Evolutionary conservation across 1,140 invertebrate species (phyloP), one percentile per base, ranked within the genome.

Genomic region (Drosophila teissieri): DNA sequence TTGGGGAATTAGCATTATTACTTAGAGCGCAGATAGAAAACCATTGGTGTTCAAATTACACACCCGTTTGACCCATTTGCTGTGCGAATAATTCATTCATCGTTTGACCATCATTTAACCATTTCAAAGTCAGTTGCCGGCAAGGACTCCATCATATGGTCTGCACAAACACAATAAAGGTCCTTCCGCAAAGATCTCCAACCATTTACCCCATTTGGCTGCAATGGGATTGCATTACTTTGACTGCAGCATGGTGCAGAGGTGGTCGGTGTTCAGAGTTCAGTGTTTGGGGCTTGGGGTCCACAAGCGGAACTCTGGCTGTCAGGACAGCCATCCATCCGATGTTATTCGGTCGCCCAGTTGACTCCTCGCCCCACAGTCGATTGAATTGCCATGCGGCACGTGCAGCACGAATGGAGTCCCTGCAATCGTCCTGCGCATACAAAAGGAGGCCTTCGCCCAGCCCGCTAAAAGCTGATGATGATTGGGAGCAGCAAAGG

Each of bases 311-410:
- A 64, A 37, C 48, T 31, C 51, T 19, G 62, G 44, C 61, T 36
- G 65, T 46, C 67, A 55, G 63, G 49, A 54, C n/a, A 39, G 15
- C 64, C 67, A 70, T 70, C 64, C 51, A 49, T 70, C 64, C 52
- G 63, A 70, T 70, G 67, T 45, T 70, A 69, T 70, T 70, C 69
- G 67, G 67, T 57, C 48, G 67, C 70, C 34, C 56, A 52, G 52
- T 61, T 72, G 72, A 48, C 55, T 67, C 62, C 54, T 74, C 52
- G 54, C 44, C 44, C 68, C 53, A 65, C 74, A 68, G 69, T 78
- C 67, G 64, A 77, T 84, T 85, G 67, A 64, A 54, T 84, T 80
- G 78, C 57, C 51, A 61, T 77, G 54, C 73, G 63, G 82, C 82
- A 85, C 82, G 82, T 82, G 78, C 82, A 60, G 49, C 53, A 62